Evolutionary conservation across 2,888 invertebrate genomes (phyloP), one percentile per base, ranked within the genome.

Genomic region (Dexiosoma caninum): DNA sequence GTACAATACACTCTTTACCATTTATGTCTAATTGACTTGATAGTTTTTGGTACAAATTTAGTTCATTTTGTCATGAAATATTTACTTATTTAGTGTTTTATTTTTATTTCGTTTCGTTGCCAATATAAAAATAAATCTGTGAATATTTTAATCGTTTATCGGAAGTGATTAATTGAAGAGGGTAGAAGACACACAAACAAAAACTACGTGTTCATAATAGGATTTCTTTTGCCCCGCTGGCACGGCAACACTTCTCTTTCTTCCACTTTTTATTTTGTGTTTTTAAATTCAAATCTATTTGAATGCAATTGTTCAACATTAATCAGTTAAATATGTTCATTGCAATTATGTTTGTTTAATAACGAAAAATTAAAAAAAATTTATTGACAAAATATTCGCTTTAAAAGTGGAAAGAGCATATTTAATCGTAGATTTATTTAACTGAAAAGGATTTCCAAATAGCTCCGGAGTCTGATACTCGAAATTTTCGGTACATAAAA

Each of bases 81-180:
- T 76, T 66, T 67, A 55, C 32, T 53, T 37, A 49, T 78, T 51
- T 70, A 35, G 6, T 57, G 27, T 69, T 55, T 64, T 42, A 32
- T 62, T 53, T 37, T 37, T 46, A 19, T n/a, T 57, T 7, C n/a
- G 23, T 76, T 77, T 81, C 72, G 77, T 77, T 69, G 77, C 77
- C 77, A 67, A 74, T 62, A 40, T 35, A 62, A 76, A 81, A 80
- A 67, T 76, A 76, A 53, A 46, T 69, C 10, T 27, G 44, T 81
- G 77, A 77, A 81, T 74, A 72, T 76, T 44, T 76, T 46, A 57
- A 76, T 67, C 66, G 62, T 74, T 72, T 74, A 69, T 81, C 81
- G 81, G 81, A 81, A 81, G 81, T 81, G 81, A 77, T 81, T 81
- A 81, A 81, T 81, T 72, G 67, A 81, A 81, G 77, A 69, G 81